These are phyloP conservation scores for Montipora efflorescens DNA, from an alignment of 64 coral and sea anemone genomes.

Conservation along the genomic window DNA sequence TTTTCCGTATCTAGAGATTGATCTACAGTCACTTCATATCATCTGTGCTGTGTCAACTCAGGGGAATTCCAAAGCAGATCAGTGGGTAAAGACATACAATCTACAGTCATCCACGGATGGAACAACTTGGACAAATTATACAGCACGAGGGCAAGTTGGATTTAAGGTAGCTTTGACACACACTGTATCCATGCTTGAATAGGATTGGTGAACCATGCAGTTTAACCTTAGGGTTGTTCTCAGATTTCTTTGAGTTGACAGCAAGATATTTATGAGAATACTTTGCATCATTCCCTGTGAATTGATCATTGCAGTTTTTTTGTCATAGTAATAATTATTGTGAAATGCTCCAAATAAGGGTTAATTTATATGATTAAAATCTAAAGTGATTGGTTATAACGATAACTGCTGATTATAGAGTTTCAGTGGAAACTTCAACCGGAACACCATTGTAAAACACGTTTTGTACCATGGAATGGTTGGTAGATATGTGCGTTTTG, in stretches of 20 bases:
- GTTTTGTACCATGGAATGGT: neutral
- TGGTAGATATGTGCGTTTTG: slow-evolving; percentile 44
- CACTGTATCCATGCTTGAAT: too few species aligned
- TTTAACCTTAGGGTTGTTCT: too few species aligned
- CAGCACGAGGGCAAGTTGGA: neutral
- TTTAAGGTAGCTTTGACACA: neutral
- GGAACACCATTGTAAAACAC: neutral
- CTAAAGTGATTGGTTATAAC: neutral
- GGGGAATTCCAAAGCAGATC: slow-evolving; percentile 49
- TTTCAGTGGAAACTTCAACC: slow-evolving; percentile 32
- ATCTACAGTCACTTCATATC: slow-evolving; percentile 35
- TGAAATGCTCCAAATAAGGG: too few species aligned
- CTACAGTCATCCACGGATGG: slow-evolving; percentile 54
- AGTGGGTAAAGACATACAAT: slow-evolving; percentile 69
- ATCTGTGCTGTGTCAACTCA: slow-evolving; percentile 74
- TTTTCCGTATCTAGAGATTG: slow-evolving; percentile 67
- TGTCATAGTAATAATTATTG: too few species aligned
- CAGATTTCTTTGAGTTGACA: too few species aligned
- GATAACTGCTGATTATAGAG: slow-evolving; percentile 17
- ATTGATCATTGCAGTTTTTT: too few species aligned
- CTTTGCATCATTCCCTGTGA: too few species aligned
- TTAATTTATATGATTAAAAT: too few species aligned
- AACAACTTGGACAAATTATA: slow-evolving; percentile 41
- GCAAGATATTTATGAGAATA: too few species aligned
- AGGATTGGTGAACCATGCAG: too few species aligned